Percentiles rank a stretch among this genome's conserved stretches.
These are phyloP conservation scores for Physocephala rufipes DNA, from an alignment of 2,888 invertebrate genomes.

Conservation along the genomic window DNA sequence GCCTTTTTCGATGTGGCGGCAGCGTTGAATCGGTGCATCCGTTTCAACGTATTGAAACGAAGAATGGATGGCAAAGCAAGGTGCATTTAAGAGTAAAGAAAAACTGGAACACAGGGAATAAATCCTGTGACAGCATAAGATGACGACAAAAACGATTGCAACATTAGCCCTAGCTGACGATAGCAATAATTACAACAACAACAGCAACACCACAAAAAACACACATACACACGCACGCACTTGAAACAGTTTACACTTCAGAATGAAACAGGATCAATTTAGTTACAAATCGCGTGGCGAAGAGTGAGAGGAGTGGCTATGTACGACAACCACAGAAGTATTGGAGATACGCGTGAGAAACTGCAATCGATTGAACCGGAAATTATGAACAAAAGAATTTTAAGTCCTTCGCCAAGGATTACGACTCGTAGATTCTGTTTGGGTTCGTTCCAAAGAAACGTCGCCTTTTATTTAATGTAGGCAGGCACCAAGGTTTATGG, in stretches of 20 bases:
- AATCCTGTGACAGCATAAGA: constrained; percentile 9
- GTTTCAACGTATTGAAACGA: background rate
- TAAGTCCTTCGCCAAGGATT: background rate
- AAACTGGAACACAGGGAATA: too few species aligned
- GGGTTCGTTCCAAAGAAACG: background rate
- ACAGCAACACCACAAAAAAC: background rate
- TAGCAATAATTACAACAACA: too few species aligned
- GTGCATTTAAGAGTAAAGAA: background rate
- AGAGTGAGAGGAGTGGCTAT: too few species aligned
- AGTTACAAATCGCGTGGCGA: too few species aligned
- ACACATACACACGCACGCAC: too few species aligned
- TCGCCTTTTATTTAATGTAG: background rate
- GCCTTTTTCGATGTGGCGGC: background rate
- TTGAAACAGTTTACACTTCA: background rate
- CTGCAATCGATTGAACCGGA: constrained; percentile 5
- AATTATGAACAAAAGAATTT: background rate
- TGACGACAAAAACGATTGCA: too few species aligned
- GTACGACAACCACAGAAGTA: constrained; percentile 10
- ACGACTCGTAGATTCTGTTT: background rate
- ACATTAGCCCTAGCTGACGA: too few species aligned
- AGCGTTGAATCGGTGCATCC: background rate
- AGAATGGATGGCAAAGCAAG: too few species aligned
- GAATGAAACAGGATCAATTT: too few species aligned
- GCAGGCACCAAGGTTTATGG: background rate
- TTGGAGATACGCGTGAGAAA: constrained; percentile 27